phyloP scores from a whole-genome alignment of 2,888 invertebrate genomes.

The Autographa pulchrina region DNA sequence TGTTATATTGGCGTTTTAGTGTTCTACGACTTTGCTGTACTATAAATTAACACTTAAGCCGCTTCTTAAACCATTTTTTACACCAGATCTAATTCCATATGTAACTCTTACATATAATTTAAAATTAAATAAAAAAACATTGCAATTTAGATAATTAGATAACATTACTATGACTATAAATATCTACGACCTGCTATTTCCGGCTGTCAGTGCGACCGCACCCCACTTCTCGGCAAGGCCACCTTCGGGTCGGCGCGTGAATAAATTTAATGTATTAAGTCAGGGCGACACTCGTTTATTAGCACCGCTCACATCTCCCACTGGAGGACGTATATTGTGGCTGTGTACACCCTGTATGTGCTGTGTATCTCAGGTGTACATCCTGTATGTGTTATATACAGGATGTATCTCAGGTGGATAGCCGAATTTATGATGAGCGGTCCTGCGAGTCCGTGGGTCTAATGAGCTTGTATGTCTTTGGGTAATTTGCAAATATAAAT shows the following conservation, averaged over 20 bases:
- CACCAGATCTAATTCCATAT: too few species aligned
- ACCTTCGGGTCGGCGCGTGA: constrained; percentile 60
- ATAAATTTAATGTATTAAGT: constrained; percentile 75
- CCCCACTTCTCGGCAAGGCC: constrained; percentile 41
- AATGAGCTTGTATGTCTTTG: neutral
- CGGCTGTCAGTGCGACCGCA: constrained; percentile 29
- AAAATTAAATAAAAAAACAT: too few species aligned
- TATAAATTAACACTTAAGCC: too few species aligned
- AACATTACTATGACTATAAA: too few species aligned
- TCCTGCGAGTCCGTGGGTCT: neutral
- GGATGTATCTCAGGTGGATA: neutral
- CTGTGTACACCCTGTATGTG: neutral
- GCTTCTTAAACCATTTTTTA: too few species aligned
- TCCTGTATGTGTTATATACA: too few species aligned
- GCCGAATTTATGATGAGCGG: neutral
- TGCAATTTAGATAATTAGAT: too few species aligned
- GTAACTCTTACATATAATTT: too few species aligned
- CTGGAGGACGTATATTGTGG: constrained; percentile 2
- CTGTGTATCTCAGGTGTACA: neutral
- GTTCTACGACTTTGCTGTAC: too few species aligned
- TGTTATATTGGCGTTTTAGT: too few species aligned
- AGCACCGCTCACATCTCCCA: constrained; percentile 25
- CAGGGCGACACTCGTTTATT: constrained; percentile 56
- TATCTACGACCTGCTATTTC: neutral
- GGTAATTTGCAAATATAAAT: neutral